These are phyloP conservation scores for Cnemophilus loriae DNA, from an alignment of 2,113 vertebrate species.

Conservation along the genomic window DNA sequence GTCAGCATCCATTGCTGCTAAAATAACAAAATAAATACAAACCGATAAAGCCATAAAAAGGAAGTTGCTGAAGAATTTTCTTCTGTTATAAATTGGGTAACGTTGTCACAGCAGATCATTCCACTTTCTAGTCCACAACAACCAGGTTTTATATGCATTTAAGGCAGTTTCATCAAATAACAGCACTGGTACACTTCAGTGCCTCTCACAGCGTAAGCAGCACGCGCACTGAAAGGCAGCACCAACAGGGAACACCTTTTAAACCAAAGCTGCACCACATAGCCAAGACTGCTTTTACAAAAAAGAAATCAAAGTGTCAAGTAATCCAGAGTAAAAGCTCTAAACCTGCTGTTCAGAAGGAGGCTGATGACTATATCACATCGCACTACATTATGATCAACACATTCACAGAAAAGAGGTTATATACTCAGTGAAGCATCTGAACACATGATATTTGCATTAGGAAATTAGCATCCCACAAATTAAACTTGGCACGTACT, in stretches of 20 bases:
- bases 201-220: not conserved
- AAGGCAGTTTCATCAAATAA: not conserved
- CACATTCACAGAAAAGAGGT: not conserved
- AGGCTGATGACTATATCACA: not conserved
- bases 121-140: not conserved
- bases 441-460: not conserved
- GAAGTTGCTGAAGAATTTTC: not conserved
- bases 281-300: not conserved
- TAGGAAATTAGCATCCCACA: slow-evolving; percentile 25
- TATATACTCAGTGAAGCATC: not conserved
- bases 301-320: not conserved
- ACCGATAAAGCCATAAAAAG: not conserved
- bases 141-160: not conserved
- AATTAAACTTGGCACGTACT: slow-evolving; percentile 23
- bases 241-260: not conserved
- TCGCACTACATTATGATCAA: not conserved
- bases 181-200: not conserved
- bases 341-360: not conserved
- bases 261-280: not conserved
- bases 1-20: not conserved
- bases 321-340: not conserved
- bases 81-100: not conserved
- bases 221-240: not conserved
- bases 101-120: not conserved
- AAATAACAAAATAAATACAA: not conserved